Conservation (phyloP, 1,140 invertebrate genomes). For the Cryptotermes secundus region DNA sequence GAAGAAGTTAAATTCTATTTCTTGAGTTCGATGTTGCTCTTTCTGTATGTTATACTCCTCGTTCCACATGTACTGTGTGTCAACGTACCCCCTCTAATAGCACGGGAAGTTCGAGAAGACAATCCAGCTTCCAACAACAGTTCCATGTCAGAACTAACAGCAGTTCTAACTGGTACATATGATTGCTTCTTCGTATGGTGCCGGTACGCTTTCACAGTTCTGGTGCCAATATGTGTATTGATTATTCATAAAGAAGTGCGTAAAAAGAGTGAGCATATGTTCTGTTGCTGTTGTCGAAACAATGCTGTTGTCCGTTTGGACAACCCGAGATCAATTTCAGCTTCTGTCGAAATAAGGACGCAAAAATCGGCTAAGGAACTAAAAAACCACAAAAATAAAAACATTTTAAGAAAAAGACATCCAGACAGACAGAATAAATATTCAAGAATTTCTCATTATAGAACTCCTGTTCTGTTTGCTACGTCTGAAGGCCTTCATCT, state of each 20-base stretch:
- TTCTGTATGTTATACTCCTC: background rate
- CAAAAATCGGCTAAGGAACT: background rate
- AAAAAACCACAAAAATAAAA: background rate
- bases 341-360: background rate
- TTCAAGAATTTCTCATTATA: slow-evolving; percentile 28
- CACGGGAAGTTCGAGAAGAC: background rate
- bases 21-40: background rate
- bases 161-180: slow-evolving; percentile 29
- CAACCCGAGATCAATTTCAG: background rate
- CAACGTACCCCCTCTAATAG: background rate
- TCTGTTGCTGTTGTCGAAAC: slow-evolving; percentile 22
- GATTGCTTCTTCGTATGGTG: slow-evolving; percentile 38
- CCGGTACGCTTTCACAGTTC: slow-evolving; percentile 33
- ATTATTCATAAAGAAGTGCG: slow-evolving; percentile 37
- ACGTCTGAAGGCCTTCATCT: slow-evolving; percentile 39
- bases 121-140: background rate
- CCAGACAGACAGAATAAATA: slow-evolving; percentile 23
- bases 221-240: slow-evolving; percentile 33
- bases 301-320: slow-evolving; percentile 6
- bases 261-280: slow-evolving; percentile 34
- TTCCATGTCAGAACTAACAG: background rate
- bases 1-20: slow-evolving; percentile 17
- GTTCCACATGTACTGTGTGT: slow-evolving; percentile 9
- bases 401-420: background rate
- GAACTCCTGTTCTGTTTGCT: slow-evolving; percentile 39